Evolutionary conservation across 2,797 vertebrate genomes (phyloP), one percentile per base, ranked within the genome.

Genomic region (Mycteria americana): DNA sequence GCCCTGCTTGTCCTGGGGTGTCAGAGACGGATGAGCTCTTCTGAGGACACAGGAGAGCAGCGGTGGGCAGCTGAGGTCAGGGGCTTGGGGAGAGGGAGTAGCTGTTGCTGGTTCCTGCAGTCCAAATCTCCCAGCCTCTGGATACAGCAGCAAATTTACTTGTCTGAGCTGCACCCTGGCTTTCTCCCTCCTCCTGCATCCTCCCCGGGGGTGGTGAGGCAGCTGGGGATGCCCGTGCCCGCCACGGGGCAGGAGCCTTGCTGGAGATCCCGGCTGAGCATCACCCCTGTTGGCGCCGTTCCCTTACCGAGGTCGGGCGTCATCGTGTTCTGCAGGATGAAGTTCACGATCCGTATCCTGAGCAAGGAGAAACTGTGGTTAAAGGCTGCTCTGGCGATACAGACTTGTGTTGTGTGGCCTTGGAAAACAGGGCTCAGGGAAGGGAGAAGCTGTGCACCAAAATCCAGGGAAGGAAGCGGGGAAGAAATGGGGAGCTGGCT

Each of bases 321-420:
- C 37, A 16, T 35, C 4, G 97, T 99, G 96, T 98, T 98, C 33
- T 98, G 97, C 93, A 99, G 96, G 88, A 99, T 98, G 93, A 99
- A 99, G 97, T 98, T 95, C 85, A 99, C 98, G 0, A 99, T 98
- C 79, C 98, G 98, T 97, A 99, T 99, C 97, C 99, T 99, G 97
- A 95, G n/a, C 21, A 22, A 76, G 31, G 60, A 96, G 72, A 70
- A 85, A 53, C 12, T 5, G n/a, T 3, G 60, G 35, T 89, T 89
- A 91, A 46, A 59, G 43, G 37, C 64, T 65, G 39, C 37, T 60
- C 13, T 30, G 50, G 56, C 59, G 45, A 9, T 2, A 28, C 23
- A 24, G 62, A 3, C 7, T 22, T 11, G 53, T 37, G 56, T 13
- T 16, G 18, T 37, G 48, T 28, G 76, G 35, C 35, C 50, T 39